Percentiles rank a stretch among this genome's conserved stretches.
Evolutionary conservation across 2,888 invertebrate species (phyloP).

Genomic region (Drosophila nr. perissopoda): DNA sequence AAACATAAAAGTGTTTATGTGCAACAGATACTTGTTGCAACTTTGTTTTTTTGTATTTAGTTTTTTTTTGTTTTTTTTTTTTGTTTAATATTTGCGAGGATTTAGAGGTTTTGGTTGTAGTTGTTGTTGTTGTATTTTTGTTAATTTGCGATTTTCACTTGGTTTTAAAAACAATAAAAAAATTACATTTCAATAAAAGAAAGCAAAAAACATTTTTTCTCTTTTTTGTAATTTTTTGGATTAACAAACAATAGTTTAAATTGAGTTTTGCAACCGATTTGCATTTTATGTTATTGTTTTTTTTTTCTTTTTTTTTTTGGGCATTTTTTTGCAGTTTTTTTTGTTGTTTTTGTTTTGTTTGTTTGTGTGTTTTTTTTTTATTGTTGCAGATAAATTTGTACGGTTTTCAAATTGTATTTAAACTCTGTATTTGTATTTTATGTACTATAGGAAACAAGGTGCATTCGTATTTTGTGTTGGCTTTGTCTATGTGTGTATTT

Average conservation of each 20-base stretch:
- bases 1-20: conserved; percentile 50
- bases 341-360: conserved; percentile 30
- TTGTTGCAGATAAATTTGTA: conserved; percentile 73
- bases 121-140: conserved; percentile 33
- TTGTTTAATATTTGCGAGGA: conserved; percentile 71
- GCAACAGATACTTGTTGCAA: conserved; percentile 34
- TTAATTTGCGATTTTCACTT: conserved; percentile 41
- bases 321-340: conserved; percentile 40
- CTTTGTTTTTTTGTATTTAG: conserved; percentile 1
- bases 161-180: conserved; percentile 20
- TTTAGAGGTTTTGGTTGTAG: conserved; percentile 77
- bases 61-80: conserved; percentile 22
- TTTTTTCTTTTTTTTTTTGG: conserved; percentile 11
- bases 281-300: conserved; percentile 8
- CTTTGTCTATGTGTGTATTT: conserved; percentile 44
- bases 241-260: conserved; percentile 53
- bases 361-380: conserved; percentile 29
- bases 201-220: conserved; percentile 27
- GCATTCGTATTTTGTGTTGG: conserved; percentile 55
- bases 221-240: conserved; percentile 14
- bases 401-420: conserved; percentile 69
- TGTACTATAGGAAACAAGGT: conserved; percentile 76
- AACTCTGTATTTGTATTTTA: conserved; percentile 46
- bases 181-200: conserved; percentile 21
- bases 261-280: conserved; percentile 35